A percentile compares a stretch with the other conserved stretches of the same genome.
Evolutionary conservation across 2,888 invertebrate genomes (phyloP).

Genomic region (Apotomis betuletana): DNA sequence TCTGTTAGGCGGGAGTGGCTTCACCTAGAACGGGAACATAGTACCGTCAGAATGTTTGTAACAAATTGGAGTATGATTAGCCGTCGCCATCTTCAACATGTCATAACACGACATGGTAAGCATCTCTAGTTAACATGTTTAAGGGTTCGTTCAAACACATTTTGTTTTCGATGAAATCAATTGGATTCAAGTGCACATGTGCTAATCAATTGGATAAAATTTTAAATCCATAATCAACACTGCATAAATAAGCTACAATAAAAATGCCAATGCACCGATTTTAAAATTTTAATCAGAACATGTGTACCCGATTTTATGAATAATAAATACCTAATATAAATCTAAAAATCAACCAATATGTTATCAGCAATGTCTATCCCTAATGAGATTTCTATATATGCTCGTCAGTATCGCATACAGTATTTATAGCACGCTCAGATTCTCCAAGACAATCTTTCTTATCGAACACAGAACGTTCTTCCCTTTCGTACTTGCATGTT

Average conservation of each 20-base stretch:
- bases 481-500: background rate
- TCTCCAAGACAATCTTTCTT: constrained; percentile 2
- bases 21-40: constrained; percentile 7
- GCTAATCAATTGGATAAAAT: constrained; percentile 13
- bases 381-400: constrained; percentile 77
- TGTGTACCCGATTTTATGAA: constrained; percentile 59
- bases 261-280: constrained; percentile 24
- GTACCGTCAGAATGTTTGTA: constrained; percentile 2
- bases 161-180: constrained; percentile 12
- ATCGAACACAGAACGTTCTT: background rate
- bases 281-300: constrained; percentile 50
- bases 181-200: constrained; percentile 26
- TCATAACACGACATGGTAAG: background rate
- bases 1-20: constrained; percentile 16
- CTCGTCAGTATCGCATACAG: constrained; percentile 48
- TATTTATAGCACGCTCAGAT: constrained; percentile 12
- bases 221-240: constrained; percentile 1
- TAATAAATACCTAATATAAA: constrained; percentile 76
- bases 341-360: constrained; percentile 68
- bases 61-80: constrained; percentile 14
- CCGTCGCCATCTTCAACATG: background rate
- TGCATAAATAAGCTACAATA: constrained; percentile 1
- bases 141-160: constrained; percentile 10
- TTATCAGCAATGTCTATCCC: constrained; percentile 68
- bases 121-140: constrained; percentile 10